phyloP scores from a whole-genome alignment of 23 tunicate genomes.

The Corella eumyota region DNA sequence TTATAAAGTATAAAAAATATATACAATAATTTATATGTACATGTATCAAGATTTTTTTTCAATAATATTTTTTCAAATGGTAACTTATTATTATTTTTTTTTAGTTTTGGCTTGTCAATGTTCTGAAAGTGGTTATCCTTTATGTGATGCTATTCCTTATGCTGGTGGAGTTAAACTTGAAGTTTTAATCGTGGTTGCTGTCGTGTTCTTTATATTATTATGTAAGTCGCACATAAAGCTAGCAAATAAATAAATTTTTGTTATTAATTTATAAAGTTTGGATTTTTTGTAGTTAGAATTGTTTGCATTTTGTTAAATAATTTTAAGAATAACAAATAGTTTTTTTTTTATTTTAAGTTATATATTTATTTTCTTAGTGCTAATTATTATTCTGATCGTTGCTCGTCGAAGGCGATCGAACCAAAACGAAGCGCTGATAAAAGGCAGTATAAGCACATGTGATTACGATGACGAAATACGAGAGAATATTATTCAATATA shows the following conservation, averaged over 20 bases:
- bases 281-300: no score
- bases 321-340: no score
- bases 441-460: constrained; percentile 22
- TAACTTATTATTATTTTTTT: background rate
- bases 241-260: no score
- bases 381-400: constrained; percentile 17
- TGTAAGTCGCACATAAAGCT: no score
- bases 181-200: constrained; percentile 9
- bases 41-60: no score
- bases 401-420: constrained; percentile 22
- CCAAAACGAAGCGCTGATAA: constrained; percentile 17
- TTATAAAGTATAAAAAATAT: no score
- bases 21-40: no score
- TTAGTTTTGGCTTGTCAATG: constrained; percentile 40
- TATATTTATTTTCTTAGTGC: constrained; percentile 4
- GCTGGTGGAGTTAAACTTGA: constrained; percentile 18
- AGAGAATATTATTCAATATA: constrained; percentile 36
- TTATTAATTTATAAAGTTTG: no score
- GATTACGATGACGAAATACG: constrained; percentile 26
- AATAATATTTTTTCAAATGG: no score
- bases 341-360: background rate
- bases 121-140: constrained; percentile 4
- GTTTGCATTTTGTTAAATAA: no score
- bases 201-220: constrained; percentile 1
- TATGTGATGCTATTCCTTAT: constrained; percentile 22